Percentiles rank a stretch among this genome's conserved stretches.
These are phyloP conservation scores for Connochaetes taurinus DNA, from an alignment of 2,113 vertebrate genomes.

Conservation along the genomic window DNA sequence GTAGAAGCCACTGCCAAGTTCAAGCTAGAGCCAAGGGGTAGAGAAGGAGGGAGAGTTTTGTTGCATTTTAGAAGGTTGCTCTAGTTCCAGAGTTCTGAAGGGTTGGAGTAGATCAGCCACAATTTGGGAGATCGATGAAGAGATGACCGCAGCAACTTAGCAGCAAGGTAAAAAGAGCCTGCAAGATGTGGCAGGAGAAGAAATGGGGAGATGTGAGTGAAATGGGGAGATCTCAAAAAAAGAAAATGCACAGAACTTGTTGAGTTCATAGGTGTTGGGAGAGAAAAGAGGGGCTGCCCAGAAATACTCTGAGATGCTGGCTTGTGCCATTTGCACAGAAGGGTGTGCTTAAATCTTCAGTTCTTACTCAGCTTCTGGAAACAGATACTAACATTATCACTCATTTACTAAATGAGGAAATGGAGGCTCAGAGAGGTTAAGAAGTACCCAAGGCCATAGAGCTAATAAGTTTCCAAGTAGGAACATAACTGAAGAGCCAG, in stretches of 20 bases:
- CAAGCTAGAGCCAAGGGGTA: neutral
- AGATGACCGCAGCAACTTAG: neutral
- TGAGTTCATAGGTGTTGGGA: neutral
- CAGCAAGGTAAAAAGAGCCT: neutral
- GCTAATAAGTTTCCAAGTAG: neutral
- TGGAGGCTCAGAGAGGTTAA: neutral
- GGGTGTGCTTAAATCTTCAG: neutral
- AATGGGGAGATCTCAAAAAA: neutral
- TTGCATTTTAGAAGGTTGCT: neutral
- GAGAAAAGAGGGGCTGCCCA: neutral
- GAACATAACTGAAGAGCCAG: neutral
- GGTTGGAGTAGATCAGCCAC: neutral
- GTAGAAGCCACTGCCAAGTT: neutral
- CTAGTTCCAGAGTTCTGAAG: neutral
- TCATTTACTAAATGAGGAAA: neutral
- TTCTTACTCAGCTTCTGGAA: neutral
- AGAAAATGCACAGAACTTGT: neutral
- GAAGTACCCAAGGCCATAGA: neutral
- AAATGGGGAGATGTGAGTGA: neutral
- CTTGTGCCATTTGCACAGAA: neutral
- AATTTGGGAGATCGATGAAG: neutral
- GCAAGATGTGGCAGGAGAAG: no score
- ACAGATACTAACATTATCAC: neutral
- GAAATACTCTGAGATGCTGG: neutral
- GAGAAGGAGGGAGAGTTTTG: neutral